phyloP scores from a whole-genome alignment of 1,140 invertebrate genomes.

The Akabosia matsudoensis region DNA sequence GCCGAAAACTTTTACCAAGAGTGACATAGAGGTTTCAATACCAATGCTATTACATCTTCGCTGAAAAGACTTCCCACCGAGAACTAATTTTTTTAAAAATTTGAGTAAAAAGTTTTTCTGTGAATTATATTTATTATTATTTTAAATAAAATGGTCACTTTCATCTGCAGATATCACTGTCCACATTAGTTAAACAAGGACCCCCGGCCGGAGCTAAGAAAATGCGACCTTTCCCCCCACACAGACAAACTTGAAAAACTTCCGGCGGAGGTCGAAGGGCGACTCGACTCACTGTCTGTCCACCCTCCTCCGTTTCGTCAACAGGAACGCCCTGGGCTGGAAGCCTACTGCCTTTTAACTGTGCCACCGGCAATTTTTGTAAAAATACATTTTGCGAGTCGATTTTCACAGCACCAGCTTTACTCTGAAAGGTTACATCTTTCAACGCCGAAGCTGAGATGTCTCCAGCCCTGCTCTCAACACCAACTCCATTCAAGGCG shows the following conservation, averaged over 20 bases:
- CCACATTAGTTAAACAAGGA: neutral
- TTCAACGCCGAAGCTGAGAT: neutral
- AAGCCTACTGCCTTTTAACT: neutral
- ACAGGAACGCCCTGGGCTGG: neutral
- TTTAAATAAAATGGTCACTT: too few species aligned
- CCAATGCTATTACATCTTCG: too few species aligned
- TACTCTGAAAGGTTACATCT: neutral
- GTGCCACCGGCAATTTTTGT: neutral
- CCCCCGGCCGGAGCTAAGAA: neutral
- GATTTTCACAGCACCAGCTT: neutral
- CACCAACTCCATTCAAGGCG: neutral
- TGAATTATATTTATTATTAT: too few species aligned
- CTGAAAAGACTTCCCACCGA: too few species aligned
- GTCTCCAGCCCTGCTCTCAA: neutral
- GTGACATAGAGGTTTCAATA: too few species aligned
- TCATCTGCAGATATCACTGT: too few species aligned
- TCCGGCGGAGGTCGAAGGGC: neutral
- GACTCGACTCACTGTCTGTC: neutral
- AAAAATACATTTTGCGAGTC: neutral
- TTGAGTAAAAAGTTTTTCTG: too few species aligned
- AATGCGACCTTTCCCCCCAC: neutral
- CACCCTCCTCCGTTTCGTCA: neutral
- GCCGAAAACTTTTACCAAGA: too few species aligned
- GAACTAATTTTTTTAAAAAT: too few species aligned
- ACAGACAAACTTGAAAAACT: neutral